phyloP scores from a whole-genome alignment of 2,888 invertebrate species.

The Cenopis cana region DNA sequence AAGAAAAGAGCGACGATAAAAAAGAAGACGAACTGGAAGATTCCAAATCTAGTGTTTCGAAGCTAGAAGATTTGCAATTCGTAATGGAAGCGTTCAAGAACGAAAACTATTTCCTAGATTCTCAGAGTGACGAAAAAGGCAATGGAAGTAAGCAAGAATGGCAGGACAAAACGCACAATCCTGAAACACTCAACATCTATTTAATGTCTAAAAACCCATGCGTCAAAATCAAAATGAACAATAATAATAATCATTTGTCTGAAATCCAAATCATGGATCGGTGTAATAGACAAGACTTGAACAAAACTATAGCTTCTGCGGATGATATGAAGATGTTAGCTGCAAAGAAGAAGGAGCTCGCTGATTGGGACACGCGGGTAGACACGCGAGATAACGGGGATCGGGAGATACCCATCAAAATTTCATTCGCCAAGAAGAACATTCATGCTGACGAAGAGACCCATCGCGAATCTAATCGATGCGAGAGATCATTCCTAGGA shows the following conservation, averaged over 20 bases:
- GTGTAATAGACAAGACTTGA: conserved; percentile 39
- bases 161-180: conserved; percentile 48
- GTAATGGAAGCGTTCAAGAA: conserved; percentile 67
- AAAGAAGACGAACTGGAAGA: not conserved
- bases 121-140: conserved; percentile 56
- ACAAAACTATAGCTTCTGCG: conserved; percentile 64
- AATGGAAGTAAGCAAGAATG: conserved; percentile 49
- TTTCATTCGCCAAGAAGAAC: conserved; percentile 70
- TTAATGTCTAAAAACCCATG: conserved; percentile 58
- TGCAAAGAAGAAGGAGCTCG: conserved; percentile 64
- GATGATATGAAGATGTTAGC: conserved; percentile 66
- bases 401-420: conserved; percentile 71
- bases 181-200: conserved; percentile 63
- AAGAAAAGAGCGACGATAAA: conserved; percentile 44
- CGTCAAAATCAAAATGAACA: conserved; percentile 63
- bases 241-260: conserved; percentile 64
- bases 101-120: conserved; percentile 64
- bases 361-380: conserved; percentile 55
- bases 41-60: not conserved
- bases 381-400: conserved; percentile 54
- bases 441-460: conserved; percentile 69
- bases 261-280: conserved; percentile 69
- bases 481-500: conserved; percentile 64
- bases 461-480: conserved; percentile 50
- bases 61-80: conserved; percentile 44